Conservation (phyloP, 2,113 vertebrate genomes). For the Urocitellus parryii region DNA sequence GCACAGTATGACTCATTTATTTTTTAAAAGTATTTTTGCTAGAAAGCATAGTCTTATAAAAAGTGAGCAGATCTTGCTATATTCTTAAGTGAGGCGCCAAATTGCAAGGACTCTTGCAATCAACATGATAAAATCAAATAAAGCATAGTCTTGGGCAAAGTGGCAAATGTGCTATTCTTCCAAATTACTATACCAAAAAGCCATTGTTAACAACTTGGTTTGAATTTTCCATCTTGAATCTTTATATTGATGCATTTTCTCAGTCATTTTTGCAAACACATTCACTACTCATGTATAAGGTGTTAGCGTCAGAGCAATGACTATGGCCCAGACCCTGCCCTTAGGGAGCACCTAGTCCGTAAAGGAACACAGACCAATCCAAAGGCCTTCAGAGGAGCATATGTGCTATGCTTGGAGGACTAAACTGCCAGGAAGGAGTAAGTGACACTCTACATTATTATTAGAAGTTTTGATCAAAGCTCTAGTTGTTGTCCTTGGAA, state of each 20-base stretch:
- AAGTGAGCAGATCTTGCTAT: not conserved
- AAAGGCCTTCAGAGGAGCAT: not conserved
- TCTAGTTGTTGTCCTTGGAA: not conserved
- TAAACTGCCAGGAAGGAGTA: not conserved
- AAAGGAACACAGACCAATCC: not conserved
- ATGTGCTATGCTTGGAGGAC: no score
- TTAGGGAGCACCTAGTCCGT: not conserved
- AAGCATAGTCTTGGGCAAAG: conserved; percentile 12
- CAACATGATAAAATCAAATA: conserved; percentile 36
- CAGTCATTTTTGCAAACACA: not conserved
- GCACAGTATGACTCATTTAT: not conserved
- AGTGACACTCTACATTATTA: not conserved
- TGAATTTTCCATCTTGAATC: not conserved
- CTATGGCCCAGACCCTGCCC: no score
- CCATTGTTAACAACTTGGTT: not conserved
- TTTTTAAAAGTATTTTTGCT: conserved; percentile 14
- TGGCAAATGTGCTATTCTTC: not conserved
- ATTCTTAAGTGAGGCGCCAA: conserved; percentile 17
- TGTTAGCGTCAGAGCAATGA: not conserved
- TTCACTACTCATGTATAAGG: not conserved
- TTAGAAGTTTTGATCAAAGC: not conserved
- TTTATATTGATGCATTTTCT: not conserved
- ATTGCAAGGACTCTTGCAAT: not conserved
- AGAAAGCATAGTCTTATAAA: conserved; percentile 6
- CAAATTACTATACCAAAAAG: not conserved